Evolutionary conservation across 2,888 invertebrate genomes (phyloP).

Genomic region (Drosophila macrothrix): DNA sequence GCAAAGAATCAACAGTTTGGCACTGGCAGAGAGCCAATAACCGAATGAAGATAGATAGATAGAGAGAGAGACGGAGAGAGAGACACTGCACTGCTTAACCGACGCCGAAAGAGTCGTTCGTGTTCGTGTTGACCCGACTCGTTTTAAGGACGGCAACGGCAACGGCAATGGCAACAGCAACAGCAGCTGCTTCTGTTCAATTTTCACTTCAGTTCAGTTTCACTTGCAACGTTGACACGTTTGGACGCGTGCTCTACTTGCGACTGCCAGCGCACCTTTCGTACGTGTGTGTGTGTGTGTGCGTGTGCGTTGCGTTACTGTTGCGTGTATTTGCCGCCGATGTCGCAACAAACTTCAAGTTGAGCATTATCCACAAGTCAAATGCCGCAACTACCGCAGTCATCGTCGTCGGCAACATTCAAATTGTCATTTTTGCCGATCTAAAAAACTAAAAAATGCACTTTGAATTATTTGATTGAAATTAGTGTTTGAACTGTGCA

Average conservation of each 20-base stretch:
- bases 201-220: slow-evolving; percentile 53
- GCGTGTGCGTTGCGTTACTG: slow-evolving; percentile 2
- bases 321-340: slow-evolving; percentile 10
- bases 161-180: slow-evolving; percentile 40
- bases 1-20: slow-evolving; percentile 75
- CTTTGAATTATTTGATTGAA: not conserved
- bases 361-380: slow-evolving; percentile 45
- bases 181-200: slow-evolving; percentile 50
- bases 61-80: not conserved
- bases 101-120: slow-evolving; percentile 52
- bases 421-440: not conserved
- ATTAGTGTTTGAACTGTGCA: not conserved
- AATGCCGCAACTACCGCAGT: not conserved
- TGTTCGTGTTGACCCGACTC: slow-evolving; percentile 24
- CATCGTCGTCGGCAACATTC: too few relatives aligned
- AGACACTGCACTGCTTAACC: slow-evolving; percentile 62
- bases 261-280: not conserved
- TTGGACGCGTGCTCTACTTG: slow-evolving; percentile 50
- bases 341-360: slow-evolving; percentile 56
- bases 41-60: not conserved
- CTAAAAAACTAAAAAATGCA: not conserved
- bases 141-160: slow-evolving; percentile 67
- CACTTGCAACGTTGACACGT: slow-evolving; percentile 54
- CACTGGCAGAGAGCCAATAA: slow-evolving; percentile 35
- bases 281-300: slow-evolving; percentile 2